These are phyloP conservation scores for Apomyelois bistriatella DNA, from an alignment of 2,888 invertebrate genomes.

Conservation along the genomic window DNA sequence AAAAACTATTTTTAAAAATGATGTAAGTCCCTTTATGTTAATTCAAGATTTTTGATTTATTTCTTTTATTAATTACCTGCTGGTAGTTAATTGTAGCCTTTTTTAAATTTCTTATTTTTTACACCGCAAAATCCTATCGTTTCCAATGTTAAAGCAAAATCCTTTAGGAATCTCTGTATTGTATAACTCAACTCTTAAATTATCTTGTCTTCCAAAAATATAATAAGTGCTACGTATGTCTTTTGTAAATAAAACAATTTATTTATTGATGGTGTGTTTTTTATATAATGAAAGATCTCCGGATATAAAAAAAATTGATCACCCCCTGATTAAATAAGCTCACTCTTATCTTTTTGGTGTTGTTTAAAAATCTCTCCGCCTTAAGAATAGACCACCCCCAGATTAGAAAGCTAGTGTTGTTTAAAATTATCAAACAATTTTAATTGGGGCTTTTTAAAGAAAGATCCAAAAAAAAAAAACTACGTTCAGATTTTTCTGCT, in stretches of 20 bases:
- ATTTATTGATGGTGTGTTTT: conserved; percentile 33
- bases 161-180: not conserved
- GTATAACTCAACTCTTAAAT: conserved; percentile 6
- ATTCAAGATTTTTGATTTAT: too few relatives aligned
- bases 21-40: too few relatives aligned
- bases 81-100: not conserved
- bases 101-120: not conserved
- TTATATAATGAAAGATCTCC: not conserved
- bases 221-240: conserved; percentile 68
- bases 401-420: too few relatives aligned
- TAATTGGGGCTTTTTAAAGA: not conserved
- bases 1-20: too few relatives aligned
- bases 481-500: not conserved
- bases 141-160: too few relatives aligned
- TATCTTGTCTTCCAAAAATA: conserved; percentile 44
- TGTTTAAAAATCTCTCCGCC: too few relatives aligned
- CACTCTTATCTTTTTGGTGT: too few relatives aligned
- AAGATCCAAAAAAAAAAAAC: not conserved
- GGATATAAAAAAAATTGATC: too few relatives aligned
- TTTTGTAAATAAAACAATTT: conserved; percentile 48
- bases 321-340: too few relatives aligned
- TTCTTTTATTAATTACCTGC: too few relatives aligned
- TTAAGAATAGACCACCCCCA: too few relatives aligned
- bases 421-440: not conserved
- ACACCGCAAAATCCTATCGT: not conserved